phyloP scores from a whole-genome alignment of 92 coral and sea anemone species.

The Diadumene lineata region DNA sequence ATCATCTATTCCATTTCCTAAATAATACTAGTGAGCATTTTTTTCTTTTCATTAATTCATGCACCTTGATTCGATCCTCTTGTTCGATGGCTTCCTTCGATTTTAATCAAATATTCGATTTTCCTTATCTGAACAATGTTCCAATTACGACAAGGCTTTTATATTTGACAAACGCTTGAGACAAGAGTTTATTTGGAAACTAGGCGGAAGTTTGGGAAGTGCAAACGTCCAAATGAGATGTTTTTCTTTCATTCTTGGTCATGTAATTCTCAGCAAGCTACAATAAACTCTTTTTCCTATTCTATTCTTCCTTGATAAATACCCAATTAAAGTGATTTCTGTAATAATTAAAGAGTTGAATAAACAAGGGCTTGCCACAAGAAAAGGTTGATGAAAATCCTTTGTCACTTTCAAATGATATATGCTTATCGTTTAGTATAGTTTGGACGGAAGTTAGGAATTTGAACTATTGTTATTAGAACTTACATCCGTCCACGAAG shows the following conservation, averaged over 20 bases:
- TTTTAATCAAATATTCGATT: background rate
- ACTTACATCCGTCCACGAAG: no score
- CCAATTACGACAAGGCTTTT: slow-evolving; percentile 5
- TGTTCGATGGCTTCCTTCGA: background rate
- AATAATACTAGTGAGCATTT: no score
- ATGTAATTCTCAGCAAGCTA: background rate
- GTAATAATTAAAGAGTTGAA: background rate
- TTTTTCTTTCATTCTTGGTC: background rate
- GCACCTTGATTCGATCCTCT: background rate
- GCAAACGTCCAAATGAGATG: background rate
- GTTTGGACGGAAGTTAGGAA: background rate
- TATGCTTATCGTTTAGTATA: no score
- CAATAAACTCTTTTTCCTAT: background rate
- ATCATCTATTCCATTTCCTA: no score
- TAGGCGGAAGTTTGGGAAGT: background rate
- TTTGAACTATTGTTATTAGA: no score
- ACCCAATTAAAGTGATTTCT: background rate
- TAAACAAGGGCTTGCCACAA: background rate
- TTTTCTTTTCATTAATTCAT: no score
- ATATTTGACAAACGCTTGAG: slow-evolving; percentile 4
- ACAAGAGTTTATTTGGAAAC: background rate
- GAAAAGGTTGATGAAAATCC: background rate
- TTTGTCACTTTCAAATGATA: background rate
- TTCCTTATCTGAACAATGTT: background rate
- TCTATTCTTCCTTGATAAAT: background rate